Conservation (phyloP, 1,140 invertebrate species). For the Pollicipes pollicipes region DNA sequence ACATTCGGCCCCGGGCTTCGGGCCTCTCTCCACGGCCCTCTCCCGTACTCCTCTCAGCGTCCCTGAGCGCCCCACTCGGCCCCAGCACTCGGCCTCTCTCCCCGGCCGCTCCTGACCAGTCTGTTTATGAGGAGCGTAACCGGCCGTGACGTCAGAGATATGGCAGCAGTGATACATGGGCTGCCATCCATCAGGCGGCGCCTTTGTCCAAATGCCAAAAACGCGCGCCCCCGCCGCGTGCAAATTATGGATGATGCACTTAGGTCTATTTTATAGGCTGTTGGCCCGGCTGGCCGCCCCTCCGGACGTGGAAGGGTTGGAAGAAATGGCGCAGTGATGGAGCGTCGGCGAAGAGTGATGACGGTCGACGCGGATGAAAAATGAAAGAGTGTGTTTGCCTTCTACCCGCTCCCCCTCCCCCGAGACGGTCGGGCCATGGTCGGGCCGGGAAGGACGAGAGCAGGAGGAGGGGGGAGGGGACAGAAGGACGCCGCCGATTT, state of each 20-base stretch:
- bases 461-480: too few species aligned
- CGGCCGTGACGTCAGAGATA: not conserved
- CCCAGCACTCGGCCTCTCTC: too few species aligned
- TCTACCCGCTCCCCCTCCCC: not conserved
- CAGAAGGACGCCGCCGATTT: too few species aligned
- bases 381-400: not conserved
- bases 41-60: too few species aligned
- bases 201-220: not conserved
- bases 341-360: not conserved
- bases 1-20: too few species aligned
- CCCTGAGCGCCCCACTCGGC: too few species aligned
- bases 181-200: not conserved
- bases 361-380: not conserved
- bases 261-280: not conserved
- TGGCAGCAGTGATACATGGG: not conserved
- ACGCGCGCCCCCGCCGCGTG: not conserved
- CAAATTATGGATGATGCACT: conserved; percentile 2
- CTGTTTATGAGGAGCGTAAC: not conserved
- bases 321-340: not conserved
- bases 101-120: too few species aligned
- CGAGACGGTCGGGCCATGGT: too few species aligned
- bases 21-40: too few species aligned
- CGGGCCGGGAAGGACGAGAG: too few species aligned
- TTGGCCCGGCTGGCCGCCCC: not conserved
- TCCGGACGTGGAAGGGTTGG: not conserved